Conservation (phyloP, 2,113 vertebrate genomes). For the Mugil cephalus region DNA sequence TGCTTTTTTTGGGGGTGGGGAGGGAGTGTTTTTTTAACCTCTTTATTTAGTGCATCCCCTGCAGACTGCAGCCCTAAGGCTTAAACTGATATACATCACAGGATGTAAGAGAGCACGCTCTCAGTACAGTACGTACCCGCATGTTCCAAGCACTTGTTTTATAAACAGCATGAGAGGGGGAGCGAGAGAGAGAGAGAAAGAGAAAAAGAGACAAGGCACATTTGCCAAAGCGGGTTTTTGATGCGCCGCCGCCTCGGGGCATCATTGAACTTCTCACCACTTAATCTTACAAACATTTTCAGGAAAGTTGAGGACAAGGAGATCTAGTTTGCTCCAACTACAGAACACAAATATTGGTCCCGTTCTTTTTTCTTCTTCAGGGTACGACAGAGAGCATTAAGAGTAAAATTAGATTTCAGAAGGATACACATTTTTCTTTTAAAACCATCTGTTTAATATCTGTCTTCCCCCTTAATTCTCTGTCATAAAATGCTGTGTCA, state of each 20-base stretch:
- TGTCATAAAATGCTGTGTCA: constrained; percentile 47
- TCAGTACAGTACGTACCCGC: constrained; percentile 54
- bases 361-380: neutral
- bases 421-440: too few relatives aligned
- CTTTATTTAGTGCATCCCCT: neutral
- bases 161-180: constrained; percentile 44
- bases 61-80: constrained; percentile 1
- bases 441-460: constrained; percentile 48
- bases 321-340: constrained; percentile 31
- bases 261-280: constrained; percentile 43
- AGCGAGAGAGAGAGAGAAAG: neutral
- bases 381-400: too few relatives aligned
- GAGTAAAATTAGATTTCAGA: too few relatives aligned
- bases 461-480: constrained; percentile 2
- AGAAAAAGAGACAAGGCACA: neutral
- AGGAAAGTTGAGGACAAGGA: constrained; percentile 33
- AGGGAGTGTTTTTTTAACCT: neutral
- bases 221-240: constrained; percentile 49
- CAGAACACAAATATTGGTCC: constrained; percentile 16
- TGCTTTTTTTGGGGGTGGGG: neutral
- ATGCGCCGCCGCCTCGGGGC: constrained; percentile 43
- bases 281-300: constrained; percentile 39
- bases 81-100: constrained; percentile 5
- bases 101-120: neutral
- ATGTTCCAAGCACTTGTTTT: constrained; percentile 54